Evolutionary conservation across 1,140 invertebrate species (phyloP).

Genomic region (Pogonomyrmex californicus): DNA sequence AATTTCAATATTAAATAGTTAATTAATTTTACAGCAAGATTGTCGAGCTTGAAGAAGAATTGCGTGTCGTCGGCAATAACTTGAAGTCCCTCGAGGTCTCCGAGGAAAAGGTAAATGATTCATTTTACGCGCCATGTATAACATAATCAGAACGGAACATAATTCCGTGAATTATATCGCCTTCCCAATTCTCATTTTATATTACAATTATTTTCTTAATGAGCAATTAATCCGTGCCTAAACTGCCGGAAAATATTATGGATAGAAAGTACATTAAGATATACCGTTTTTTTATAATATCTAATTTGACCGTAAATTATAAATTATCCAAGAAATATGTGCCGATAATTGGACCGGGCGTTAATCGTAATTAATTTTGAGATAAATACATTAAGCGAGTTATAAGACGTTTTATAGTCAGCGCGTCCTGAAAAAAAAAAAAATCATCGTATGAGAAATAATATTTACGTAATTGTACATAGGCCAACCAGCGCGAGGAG

Average conservation of each 20-base stretch:
- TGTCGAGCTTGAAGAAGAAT: constrained; percentile 99
- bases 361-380: neutral
- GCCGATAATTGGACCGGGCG: constrained; percentile 9
- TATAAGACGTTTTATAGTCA: neutral
- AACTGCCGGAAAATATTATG: constrained; percentile 21
- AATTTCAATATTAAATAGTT: constrained; percentile 37
- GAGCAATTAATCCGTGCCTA: constrained; percentile 25
- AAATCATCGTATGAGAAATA: constrained; percentile 46
- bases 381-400: neutral
- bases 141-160: constrained; percentile 35
- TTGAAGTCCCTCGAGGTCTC: constrained; percentile 99
- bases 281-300: neutral
- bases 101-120: constrained; percentile 97
- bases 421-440: neutral
- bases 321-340: neutral
- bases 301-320: neutral
- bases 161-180: constrained; percentile 15
- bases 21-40: constrained; percentile 95
- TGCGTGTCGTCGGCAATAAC: constrained; percentile 99
- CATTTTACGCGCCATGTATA: constrained; percentile 31
- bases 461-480: constrained; percentile 80
- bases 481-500: constrained; percentile 99
- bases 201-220: constrained; percentile 16
- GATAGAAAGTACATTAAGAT: constrained; percentile 33
- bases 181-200: constrained; percentile 34